phyloP scores from a whole-genome alignment of 2,888 invertebrate genomes.

The Hyalella azteca region DNA sequence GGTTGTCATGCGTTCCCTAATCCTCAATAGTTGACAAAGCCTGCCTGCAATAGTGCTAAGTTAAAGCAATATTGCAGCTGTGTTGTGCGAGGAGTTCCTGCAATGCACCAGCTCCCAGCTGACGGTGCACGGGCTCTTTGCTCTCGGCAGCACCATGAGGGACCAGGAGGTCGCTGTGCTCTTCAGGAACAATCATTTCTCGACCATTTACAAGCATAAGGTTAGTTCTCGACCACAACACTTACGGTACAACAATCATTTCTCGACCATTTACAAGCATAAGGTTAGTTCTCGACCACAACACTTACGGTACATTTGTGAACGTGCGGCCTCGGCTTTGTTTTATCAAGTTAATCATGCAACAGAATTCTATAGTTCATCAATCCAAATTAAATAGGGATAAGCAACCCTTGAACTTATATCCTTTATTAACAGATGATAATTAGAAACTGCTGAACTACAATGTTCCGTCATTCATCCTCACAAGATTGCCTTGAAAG shows the following conservation, averaged over 20 bases:
- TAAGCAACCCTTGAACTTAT: no score
- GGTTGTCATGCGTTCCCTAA: neutral
- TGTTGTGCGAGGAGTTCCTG: constrained; percentile 65
- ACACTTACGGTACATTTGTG: neutral
- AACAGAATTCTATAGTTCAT: no score
- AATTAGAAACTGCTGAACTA: no score
- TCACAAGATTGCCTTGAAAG: no score
- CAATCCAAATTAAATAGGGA: no score
- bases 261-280: constrained; percentile 67
- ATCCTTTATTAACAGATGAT: no score
- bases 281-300: constrained; percentile 62
- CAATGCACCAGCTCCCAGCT: constrained; percentile 65
- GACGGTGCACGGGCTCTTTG: constrained; percentile 67
- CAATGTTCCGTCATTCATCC: no score
- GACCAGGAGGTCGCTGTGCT: constrained; percentile 67
- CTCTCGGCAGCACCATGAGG: constrained; percentile 64
- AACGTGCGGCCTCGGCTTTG: no score
- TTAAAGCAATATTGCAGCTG: no score
- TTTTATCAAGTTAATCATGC: no score
- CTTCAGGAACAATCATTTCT: constrained; percentile 70
- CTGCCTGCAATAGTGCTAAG: no score
- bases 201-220: constrained; percentile 66
- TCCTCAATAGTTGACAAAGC: no score
- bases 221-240: constrained; percentile 61
- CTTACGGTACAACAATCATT: constrained; percentile 62